Base-by-base conservation (phyloP, 2,797 vertebrate species). In the Pyrocephalus nanus region DNA sequence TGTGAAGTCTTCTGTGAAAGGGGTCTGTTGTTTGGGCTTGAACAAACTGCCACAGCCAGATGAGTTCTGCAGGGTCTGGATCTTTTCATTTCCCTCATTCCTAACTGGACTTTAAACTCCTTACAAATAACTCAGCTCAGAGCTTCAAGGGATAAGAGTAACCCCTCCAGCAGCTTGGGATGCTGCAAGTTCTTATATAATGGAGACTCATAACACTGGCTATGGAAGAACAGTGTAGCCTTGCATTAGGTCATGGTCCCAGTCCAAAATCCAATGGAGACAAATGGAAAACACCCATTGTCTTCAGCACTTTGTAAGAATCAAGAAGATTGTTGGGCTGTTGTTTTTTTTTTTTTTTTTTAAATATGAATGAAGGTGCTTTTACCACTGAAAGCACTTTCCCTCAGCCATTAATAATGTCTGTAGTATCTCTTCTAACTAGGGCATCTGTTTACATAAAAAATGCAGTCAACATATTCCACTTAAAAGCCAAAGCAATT, bases 281-380 rank as follows among this genome's bases (percentile, higher is more conserved):
- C 58, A 86, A 88, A 89, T 61, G 57, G 30, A 91, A 87, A 92
- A 80, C 25, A 61, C 30, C 25, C 72, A 76, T 32, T 77, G 57
- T 86, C 81, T 80, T 73, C 32, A 60, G 60, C 30, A 69, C 61
- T 91, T 87, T 82, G 14, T 29, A 76, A 57, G 69, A 92, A 91
- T 47, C 42, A 54, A 89, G 50, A 42, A 79, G 91, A 93, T n/a
- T 62, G 29, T 85, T 83, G n/a, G 55, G 34, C 58, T 74, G 70
- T 17, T 82, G 11, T 2, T 9, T 51, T 88, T 93, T 50, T 95
- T n/a, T 50, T 50, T 47, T 48, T 50, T 95, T 95, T 94, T 94
- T 0, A 93, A 96, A 95, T 93, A 96, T 94, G 85, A 91, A 94
- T 95, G 91, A 96, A 88, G 81, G 69, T 88, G 72, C 94, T 93